Conservation (phyloP, 2,888 invertebrate genomes). For the Pyrochroa serraticornis region DNA sequence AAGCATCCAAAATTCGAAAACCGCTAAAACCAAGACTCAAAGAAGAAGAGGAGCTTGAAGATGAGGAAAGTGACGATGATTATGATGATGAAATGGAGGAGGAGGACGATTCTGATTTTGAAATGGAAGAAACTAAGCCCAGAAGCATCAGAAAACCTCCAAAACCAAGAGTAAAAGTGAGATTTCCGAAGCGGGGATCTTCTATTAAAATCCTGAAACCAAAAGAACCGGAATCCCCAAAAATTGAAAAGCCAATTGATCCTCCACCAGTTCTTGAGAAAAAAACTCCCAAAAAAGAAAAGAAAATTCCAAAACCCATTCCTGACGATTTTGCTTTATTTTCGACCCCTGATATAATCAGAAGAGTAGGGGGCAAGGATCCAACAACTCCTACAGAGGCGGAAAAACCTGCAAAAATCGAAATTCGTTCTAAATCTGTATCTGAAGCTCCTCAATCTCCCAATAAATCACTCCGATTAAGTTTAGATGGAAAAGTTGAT, state of each 20-base stretch:
- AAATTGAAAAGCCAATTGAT: constrained; percentile 46
- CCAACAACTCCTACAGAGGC: constrained; percentile 41
- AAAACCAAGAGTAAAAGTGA: constrained; percentile 28
- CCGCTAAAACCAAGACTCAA: constrained; percentile 14
- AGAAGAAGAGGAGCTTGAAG: constrained; percentile 33
- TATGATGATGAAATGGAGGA: constrained; percentile 58
- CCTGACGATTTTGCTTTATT: constrained; percentile 73
- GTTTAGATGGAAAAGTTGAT: constrained; percentile 44
- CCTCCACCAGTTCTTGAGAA: constrained; percentile 34
- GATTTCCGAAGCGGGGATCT: constrained; percentile 13
- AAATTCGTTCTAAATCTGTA: constrained; percentile 48
- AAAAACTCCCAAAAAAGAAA: constrained; percentile 55
- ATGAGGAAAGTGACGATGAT: constrained; percentile 63
- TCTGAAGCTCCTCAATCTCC: constrained; percentile 35
- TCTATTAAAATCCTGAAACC: constrained; percentile 19
- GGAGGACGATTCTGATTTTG: constrained; percentile 62
- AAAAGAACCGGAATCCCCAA: constrained; percentile 20
- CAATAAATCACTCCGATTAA: constrained; percentile 41
- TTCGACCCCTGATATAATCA: constrained; percentile 79
- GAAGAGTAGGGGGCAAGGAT: constrained; percentile 63
- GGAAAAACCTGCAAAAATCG: constrained; percentile 53
- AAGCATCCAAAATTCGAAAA: constrained; percentile 31
- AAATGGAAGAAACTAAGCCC: constrained; percentile 44
- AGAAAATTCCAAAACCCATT: constrained; percentile 60
- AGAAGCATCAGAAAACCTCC: constrained; percentile 41